Percentiles rank a stretch among this genome's conserved stretches.
Conservation (phyloP, 1,140 invertebrate genomes). For the Diachasma alloeum region DNA sequence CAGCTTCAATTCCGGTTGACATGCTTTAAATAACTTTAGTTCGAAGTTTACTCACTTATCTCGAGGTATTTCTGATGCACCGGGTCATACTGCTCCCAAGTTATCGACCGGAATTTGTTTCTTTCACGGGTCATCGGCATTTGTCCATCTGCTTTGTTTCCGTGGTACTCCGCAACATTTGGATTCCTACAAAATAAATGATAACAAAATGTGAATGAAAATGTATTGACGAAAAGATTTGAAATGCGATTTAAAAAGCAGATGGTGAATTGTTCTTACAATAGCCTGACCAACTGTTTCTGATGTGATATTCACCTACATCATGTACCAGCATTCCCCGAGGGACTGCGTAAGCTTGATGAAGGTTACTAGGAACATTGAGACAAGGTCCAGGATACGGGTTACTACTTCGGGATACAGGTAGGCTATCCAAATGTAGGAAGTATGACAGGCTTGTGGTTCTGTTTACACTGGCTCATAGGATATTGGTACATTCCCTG, state of each 20-base stretch:
- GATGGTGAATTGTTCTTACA: too few species aligned
- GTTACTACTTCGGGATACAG: slow-evolving; percentile 25
- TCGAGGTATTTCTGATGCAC: slow-evolving; percentile 92
- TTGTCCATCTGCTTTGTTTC: slow-evolving; percentile 71
- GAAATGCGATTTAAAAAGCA: too few species aligned
- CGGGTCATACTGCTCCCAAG: slow-evolving; percentile 91
- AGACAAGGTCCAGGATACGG: not conserved
- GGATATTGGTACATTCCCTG: slow-evolving; percentile 35
- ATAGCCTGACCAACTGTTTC: too few species aligned
- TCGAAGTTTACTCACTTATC: slow-evolving; percentile 75
- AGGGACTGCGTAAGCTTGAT: not conserved
- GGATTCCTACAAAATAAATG: slow-evolving; percentile 76
- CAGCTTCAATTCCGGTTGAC: not conserved
- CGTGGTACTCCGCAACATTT: slow-evolving; percentile 75
- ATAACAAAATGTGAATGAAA: not conserved
- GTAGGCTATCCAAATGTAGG: not conserved
- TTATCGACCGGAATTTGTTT: slow-evolving; percentile 82
- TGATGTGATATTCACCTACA: not conserved
- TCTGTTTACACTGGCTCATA: slow-evolving; percentile 36
- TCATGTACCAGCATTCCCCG: not conserved
- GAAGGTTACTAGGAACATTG: too few species aligned
- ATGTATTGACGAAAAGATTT: too few species aligned
- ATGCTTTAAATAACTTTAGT: not conserved
- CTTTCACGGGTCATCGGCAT: slow-evolving; percentile 81
- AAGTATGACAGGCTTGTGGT: slow-evolving; percentile 31